Percentiles rank a stretch among this genome's conserved stretches.
phyloP scores from a whole-genome alignment of 2,113 vertebrate genomes.

The Junco hyemalis region DNA sequence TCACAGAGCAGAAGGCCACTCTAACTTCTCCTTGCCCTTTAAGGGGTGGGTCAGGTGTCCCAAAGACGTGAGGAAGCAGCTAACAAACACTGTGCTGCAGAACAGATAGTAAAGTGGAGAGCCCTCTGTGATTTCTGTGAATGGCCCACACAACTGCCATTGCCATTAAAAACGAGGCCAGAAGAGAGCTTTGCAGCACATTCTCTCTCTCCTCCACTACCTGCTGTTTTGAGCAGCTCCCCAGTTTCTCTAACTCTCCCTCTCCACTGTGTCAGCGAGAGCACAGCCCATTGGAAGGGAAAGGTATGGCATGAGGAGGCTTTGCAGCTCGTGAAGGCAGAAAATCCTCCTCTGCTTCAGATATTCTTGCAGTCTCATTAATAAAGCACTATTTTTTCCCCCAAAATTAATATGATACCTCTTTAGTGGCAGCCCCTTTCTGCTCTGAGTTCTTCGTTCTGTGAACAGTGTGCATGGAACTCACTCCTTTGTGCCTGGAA shows the following conservation, averaged over 20 bases:
- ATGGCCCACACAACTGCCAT: background rate
- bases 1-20: background rate
- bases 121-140: background rate
- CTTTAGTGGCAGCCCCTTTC: background rate
- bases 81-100: background rate
- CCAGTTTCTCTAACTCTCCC: background rate
- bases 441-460: background rate
- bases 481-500: background rate
- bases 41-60: background rate
- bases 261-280: background rate
- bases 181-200: background rate
- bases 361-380: background rate
- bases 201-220: background rate
- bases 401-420: background rate
- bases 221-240: background rate
- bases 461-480: background rate
- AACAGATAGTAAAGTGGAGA: background rate
- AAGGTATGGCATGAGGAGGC: background rate
- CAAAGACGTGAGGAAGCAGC: background rate
- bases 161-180: background rate
- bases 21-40: background rate
- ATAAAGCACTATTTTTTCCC: background rate
- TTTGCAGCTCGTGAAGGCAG: background rate
- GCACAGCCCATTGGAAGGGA: constrained; percentile 42
- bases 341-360: background rate